phyloP scores from a whole-genome alignment of 1,140 invertebrate genomes.

The Pararge aegeria region DNA sequence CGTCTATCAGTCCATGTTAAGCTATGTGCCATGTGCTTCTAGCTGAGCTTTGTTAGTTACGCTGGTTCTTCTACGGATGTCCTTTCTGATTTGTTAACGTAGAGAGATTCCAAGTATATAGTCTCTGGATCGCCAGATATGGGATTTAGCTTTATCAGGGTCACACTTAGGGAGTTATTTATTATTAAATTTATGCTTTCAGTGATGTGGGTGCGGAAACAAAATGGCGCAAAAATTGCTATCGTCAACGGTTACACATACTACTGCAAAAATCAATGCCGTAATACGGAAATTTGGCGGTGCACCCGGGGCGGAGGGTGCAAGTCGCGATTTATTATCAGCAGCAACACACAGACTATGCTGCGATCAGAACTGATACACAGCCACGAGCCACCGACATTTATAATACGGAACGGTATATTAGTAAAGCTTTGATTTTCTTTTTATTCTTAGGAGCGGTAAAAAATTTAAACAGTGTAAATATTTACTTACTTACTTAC shows the following conservation, averaged over 20 bases:
- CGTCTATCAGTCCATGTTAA: no score
- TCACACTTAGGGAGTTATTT: no score
- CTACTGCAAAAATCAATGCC: conserved; percentile 13
- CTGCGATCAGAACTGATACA: background rate
- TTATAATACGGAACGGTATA: background rate
- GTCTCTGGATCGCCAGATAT: no score
- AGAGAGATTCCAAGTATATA: no score
- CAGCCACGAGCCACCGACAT: background rate
- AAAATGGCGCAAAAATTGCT: conserved; percentile 2
- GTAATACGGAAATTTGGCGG: conserved; percentile 20
- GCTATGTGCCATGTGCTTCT: no score
- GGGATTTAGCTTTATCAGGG: no score
- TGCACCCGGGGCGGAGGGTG: conserved; percentile 32
- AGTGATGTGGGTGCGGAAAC: background rate
- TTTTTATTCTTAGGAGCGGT: background rate
- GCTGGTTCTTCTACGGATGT: no score
- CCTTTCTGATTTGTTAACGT: no score
- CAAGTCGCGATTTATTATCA: conserved; percentile 26
- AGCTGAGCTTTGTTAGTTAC: no score
- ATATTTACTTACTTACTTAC: no score
- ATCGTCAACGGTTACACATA: conserved; percentile 22
- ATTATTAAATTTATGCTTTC: background rate
- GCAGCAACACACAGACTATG: background rate
- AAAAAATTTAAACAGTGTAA: no score
- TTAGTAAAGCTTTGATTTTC: background rate